Evolutionary conservation across 1,140 invertebrate species (phyloP).

Genomic region (Rhynchophorus ferrugineus): DNA sequence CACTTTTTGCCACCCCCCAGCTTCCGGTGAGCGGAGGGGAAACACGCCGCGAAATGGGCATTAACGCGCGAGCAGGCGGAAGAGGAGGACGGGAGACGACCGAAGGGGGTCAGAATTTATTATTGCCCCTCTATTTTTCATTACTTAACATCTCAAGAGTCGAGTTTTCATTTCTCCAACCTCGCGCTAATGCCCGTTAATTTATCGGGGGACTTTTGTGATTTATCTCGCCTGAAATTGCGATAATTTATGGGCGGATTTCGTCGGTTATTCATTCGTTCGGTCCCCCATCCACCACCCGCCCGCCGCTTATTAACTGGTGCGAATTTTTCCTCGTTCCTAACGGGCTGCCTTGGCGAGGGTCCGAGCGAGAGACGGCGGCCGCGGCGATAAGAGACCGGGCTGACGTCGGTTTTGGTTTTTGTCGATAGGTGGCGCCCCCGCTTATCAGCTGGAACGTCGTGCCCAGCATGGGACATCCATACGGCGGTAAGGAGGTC

Average conservation of each 20-base stretch:
- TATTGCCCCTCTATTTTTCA: constrained; percentile 3
- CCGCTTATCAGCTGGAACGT: constrained; percentile 55
- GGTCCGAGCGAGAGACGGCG: no score
- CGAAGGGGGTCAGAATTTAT: constrained; percentile 1
- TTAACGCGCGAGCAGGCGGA: no score
- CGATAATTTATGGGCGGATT: not conserved
- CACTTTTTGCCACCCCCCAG: no score
- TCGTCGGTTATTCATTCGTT: not conserved
- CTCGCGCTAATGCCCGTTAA: constrained; percentile 2
- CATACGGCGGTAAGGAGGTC: constrained; percentile 52
- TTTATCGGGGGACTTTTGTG: not conserved
- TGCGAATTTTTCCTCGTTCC: no score
- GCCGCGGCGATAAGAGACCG: no score
- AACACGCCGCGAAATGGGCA: no score
- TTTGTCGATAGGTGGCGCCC: constrained; percentile 50
- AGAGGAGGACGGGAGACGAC: no score
- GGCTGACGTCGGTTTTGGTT: no score
- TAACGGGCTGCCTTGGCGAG: no score
- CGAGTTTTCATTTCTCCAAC: not conserved
- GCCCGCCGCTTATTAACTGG: no score
- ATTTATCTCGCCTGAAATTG: not conserved
- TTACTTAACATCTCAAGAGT: constrained; percentile 4
- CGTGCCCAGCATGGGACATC: constrained; percentile 53
- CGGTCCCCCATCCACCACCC: not conserved
- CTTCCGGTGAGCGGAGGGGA: no score